These are phyloP conservation scores for Erynnis tages DNA, from an alignment of 2,888 invertebrate genomes.

Conservation along the genomic window DNA sequence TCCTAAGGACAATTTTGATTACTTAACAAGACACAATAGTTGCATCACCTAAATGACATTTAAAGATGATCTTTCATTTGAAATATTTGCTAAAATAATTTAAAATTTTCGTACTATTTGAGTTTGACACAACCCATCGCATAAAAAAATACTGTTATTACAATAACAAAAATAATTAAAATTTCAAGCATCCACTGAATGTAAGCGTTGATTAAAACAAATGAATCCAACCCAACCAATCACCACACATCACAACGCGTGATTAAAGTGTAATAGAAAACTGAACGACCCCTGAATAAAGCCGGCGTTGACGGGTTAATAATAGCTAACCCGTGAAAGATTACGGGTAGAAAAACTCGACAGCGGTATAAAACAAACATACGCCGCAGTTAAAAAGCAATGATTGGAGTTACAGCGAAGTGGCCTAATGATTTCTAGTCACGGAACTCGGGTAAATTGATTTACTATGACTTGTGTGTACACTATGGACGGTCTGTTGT, in stretches of 20 bases:
- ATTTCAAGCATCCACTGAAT: too few species aligned
- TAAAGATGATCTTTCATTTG: too few species aligned
- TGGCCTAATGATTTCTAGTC: conserved; percentile 18
- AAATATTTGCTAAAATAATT: too few species aligned
- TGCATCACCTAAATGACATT: too few species aligned
- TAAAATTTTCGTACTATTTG: too few species aligned
- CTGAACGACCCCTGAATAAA: conserved; percentile 10
- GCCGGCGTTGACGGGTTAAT: conserved; percentile 17
- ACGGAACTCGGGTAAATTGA: conserved; percentile 15
- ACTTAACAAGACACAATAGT: too few species aligned
- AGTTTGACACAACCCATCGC: too few species aligned
- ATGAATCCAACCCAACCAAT: background rate
- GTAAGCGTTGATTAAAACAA: background rate
- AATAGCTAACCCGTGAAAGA: conserved; percentile 10
- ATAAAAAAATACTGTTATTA: too few species aligned
- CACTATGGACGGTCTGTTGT: too few species aligned
- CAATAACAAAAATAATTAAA: too few species aligned
- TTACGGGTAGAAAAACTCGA: conserved; percentile 2
- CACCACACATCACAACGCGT: background rate
- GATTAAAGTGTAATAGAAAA: background rate
- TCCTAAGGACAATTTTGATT: too few species aligned
- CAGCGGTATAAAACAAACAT: conserved; percentile 11
- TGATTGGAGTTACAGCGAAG: conserved; percentile 20
- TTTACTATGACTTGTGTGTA: too few species aligned
- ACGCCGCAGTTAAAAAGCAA: conserved; percentile 13